These are phyloP conservation scores for Nyleta sp. DNA, from an alignment of 2,888 invertebrate species.

Conservation along the genomic window DNA sequence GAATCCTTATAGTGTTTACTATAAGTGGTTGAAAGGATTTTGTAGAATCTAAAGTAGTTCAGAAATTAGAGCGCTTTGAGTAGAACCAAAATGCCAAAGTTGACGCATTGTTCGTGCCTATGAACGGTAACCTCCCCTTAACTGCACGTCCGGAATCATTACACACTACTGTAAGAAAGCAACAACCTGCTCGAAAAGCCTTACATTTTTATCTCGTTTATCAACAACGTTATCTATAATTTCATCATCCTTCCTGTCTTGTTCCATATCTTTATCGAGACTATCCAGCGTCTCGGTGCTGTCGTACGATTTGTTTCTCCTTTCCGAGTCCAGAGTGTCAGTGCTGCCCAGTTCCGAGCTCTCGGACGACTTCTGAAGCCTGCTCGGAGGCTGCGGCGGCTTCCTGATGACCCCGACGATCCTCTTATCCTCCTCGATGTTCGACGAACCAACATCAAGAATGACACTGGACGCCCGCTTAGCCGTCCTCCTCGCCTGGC, in stretches of 20 bases:
- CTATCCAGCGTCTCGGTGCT: slow-evolving; percentile 80
- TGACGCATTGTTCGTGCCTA: too few species aligned
- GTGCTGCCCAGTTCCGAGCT: slow-evolving; percentile 80
- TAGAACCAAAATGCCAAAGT: too few species aligned
- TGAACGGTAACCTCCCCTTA: too few species aligned
- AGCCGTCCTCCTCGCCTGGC: slow-evolving; percentile 72
- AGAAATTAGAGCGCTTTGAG: too few species aligned
- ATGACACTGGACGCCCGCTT: slow-evolving; percentile 75
- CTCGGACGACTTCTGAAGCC: slow-evolving; percentile 79
- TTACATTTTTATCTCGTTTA: slow-evolving; percentile 75
- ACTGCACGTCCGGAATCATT: too few species aligned
- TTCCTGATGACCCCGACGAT: slow-evolving; percentile 55
- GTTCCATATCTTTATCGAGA: slow-evolving; percentile 76
- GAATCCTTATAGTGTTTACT: too few species aligned
- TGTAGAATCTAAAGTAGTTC: too few species aligned
- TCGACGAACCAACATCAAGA: slow-evolving; percentile 62
- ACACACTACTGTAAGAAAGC: too few species aligned
- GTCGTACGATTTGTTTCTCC: slow-evolving; percentile 78
- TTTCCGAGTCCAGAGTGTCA: slow-evolving; percentile 79
- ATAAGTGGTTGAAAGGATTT: too few species aligned
- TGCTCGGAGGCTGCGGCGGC: slow-evolving; percentile 67
- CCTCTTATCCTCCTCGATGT: slow-evolving; percentile 62
- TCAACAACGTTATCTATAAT: slow-evolving; percentile 71
- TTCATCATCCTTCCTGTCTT: slow-evolving; percentile 75
- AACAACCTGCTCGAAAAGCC: slow-evolving; percentile 47